These are phyloP conservation scores for Benthosema pterotum DNA, from an alignment of 2,797 vertebrate genomes.

Conservation along the genomic window DNA sequence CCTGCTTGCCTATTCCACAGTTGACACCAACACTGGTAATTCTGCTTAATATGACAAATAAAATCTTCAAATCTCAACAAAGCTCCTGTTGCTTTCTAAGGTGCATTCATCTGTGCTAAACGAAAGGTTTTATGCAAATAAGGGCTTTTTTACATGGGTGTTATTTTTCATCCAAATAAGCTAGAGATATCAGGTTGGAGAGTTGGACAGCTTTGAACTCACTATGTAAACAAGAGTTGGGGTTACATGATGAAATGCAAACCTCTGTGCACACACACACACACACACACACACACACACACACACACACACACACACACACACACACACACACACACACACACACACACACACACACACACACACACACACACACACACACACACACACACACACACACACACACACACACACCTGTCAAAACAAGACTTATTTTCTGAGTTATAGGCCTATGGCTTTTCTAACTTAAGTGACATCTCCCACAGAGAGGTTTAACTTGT, in stretches of 20 bases:
- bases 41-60: constrained; percentile 84
- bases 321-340: constrained; percentile 15
- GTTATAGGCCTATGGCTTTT: constrained; percentile 51
- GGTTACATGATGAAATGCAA: constrained; percentile 55
- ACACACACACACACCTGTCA: constrained; percentile 60
- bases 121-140: constrained; percentile 85
- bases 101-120: constrained; percentile 75
- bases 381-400: not conserved
- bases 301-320: constrained; percentile 1
- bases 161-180: constrained; percentile 73
- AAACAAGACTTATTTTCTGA: constrained; percentile 37
- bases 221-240: constrained; percentile 80
- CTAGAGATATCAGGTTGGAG: constrained; percentile 65
- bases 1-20: constrained; percentile 22
- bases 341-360: constrained; percentile 18
- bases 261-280: constrained; percentile 46
- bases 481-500: constrained; percentile 49
- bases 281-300: not conserved
- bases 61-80: constrained; percentile 83
- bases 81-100: constrained; percentile 65
- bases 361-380: constrained; percentile 24
- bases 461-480: constrained; percentile 47
- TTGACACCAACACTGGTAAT: constrained; percentile 79
- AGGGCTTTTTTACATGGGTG: constrained; percentile 47
- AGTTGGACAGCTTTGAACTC: constrained; percentile 78